Conservation (phyloP, 2,797 vertebrate species). For the Tapirus indicus region DNA sequence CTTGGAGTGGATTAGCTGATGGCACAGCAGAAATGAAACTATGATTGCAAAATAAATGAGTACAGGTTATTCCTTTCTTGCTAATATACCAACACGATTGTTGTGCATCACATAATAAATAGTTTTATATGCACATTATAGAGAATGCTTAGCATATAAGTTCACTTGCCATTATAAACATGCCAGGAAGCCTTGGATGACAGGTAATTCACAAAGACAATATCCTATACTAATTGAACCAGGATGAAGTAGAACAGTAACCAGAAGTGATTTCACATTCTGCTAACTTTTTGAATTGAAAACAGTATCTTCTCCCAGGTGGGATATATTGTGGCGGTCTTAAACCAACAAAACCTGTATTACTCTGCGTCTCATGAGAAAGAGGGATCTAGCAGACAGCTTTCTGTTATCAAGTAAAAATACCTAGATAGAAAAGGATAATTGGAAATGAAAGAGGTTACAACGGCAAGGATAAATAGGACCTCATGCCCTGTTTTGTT, state of each 20-base stretch:
- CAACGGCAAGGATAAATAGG: not conserved
- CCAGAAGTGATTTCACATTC: constrained; percentile 87
- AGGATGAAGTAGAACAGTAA: constrained; percentile 83
- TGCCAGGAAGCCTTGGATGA: constrained; percentile 79
- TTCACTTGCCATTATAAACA: constrained; percentile 84
- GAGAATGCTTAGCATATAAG: constrained; percentile 79
- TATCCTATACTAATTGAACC: constrained; percentile 88
- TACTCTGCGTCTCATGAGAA: constrained; percentile 73
- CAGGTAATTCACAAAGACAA: constrained; percentile 87
- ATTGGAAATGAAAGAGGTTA: constrained; percentile 71
- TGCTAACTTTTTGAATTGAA: constrained; percentile 82
- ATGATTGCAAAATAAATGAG: constrained; percentile 47
- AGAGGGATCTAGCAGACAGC: constrained; percentile 68
- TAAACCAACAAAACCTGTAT: constrained; percentile 81
- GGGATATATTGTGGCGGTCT: constrained; percentile 74
- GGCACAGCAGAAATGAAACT: constrained; percentile 56
- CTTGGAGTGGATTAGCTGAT: not conserved
- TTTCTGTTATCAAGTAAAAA: constrained; percentile 80
- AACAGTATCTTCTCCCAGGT: constrained; percentile 77
- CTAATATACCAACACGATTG: constrained; percentile 51
- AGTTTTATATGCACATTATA: constrained; percentile 69
- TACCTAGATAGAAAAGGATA: constrained; percentile 64
- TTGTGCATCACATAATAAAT: constrained; percentile 78
- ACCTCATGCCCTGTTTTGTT: not conserved
- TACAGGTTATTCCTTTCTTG: constrained; percentile 51